A percentile compares a stretch with the other conserved stretches of the same genome.
phyloP scores from a whole-genome alignment of 2,888 invertebrate genomes.

The Plutella xylostella region DNA sequence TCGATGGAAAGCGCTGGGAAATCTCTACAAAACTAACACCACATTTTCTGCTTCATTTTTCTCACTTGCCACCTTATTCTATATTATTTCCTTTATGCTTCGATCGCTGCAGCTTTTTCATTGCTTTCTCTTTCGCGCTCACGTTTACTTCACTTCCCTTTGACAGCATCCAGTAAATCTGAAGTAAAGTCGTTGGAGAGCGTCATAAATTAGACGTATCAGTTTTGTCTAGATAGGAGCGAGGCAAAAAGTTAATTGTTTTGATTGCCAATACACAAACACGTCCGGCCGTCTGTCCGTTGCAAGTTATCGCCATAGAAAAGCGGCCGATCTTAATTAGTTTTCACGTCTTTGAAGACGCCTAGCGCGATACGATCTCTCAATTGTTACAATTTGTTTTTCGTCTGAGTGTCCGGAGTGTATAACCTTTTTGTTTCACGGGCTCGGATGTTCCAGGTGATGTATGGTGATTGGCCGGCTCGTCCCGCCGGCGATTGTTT shows the following conservation, averaged over 20 bases:
- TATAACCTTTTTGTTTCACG: slow-evolving; percentile 52
- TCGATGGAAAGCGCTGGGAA: slow-evolving; percentile 54
- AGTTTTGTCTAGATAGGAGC: slow-evolving; percentile 40
- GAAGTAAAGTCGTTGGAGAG: too few relatives aligned
- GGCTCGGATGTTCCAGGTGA: slow-evolving; percentile 54
- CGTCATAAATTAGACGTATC: slow-evolving; percentile 22
- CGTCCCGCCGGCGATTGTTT: slow-evolving; percentile 49
- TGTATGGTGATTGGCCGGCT: slow-evolving; percentile 68
- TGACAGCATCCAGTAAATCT: too few relatives aligned
- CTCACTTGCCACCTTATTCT: slow-evolving; percentile 48
- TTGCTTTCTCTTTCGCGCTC: slow-evolving; percentile 23
- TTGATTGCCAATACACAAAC: slow-evolving; percentile 64
- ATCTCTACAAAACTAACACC: slow-evolving; percentile 68
- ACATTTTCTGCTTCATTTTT: slow-evolving; percentile 49
- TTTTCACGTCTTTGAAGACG: slow-evolving; percentile 67
- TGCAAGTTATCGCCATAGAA: slow-evolving; percentile 63
- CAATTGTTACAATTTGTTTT: slow-evolving; percentile 67
- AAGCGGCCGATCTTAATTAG: slow-evolving; percentile 69
- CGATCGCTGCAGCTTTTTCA: slow-evolving; percentile 49
- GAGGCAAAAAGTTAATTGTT: slow-evolving; percentile 66
- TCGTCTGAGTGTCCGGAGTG: slow-evolving; percentile 55
- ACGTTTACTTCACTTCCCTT: background rate
- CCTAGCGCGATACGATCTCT: slow-evolving; percentile 62
- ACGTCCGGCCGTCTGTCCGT: slow-evolving; percentile 51
- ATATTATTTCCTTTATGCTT: slow-evolving; percentile 64